Conservation (phyloP, 2,888 invertebrate genomes). For the Lepidocyrtoides sp. region DNA sequence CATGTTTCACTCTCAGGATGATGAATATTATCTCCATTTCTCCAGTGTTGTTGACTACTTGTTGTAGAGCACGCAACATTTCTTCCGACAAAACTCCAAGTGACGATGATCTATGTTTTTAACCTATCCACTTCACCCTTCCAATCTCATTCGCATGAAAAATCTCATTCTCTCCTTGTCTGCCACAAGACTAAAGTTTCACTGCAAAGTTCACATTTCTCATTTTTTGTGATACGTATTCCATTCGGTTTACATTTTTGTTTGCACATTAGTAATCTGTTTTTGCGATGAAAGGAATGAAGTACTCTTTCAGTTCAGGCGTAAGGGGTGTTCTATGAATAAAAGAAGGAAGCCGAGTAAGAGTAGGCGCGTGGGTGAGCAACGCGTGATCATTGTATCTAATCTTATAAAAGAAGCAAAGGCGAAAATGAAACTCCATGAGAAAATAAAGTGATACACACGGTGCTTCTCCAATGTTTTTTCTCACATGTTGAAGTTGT, state of each 20-base stretch:
- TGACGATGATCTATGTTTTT: slow-evolving; percentile 34
- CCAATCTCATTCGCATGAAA: neutral
- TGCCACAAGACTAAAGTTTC: slow-evolving; percentile 9
- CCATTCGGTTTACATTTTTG: slow-evolving; percentile 1
- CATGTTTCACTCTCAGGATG: neutral
- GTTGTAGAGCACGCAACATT: neutral
- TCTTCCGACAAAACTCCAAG: neutral
- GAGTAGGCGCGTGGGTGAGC: slow-evolving; percentile 7
- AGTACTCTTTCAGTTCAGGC: neutral
- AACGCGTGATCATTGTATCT: neutral
- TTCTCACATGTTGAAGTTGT: too few relatives aligned
- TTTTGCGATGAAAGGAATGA: neutral
- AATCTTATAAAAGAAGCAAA: neutral
- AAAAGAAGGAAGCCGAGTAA: neutral
- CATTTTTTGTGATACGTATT: slow-evolving; percentile 11
- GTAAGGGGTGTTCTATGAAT: neutral
- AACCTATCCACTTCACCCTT: neutral
- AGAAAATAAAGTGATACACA: too few relatives aligned
- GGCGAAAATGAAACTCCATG: too few relatives aligned
- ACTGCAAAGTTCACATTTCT: slow-evolving; percentile 8
- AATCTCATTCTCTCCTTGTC: neutral
- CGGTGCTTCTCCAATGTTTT: too few relatives aligned
- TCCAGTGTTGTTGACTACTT: neutral
- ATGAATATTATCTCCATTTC: neutral
- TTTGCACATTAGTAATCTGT: neutral